Evolutionary conservation across 2,113 vertebrate genomes (phyloP).

Genomic region (Carassius auratus): DNA sequence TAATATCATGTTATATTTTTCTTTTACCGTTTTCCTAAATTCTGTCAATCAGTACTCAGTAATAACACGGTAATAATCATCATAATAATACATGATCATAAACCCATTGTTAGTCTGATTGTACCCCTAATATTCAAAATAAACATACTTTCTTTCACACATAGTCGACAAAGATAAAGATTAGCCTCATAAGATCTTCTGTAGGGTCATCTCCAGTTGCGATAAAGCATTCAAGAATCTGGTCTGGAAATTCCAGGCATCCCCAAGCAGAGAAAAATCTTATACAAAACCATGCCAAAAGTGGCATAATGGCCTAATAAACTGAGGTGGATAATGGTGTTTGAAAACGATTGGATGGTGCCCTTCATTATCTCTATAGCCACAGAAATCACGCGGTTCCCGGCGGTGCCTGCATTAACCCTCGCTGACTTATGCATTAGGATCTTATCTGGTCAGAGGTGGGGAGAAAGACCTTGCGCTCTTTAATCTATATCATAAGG

Average conservation of each 20-base stretch:
- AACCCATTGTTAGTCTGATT: background rate
- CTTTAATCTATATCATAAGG: constrained; percentile 76
- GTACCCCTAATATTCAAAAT: background rate
- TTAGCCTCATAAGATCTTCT: background rate
- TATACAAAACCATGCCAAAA: constrained; percentile 2
- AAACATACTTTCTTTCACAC: background rate
- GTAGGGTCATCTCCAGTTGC: background rate
- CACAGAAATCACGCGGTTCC: constrained; percentile 31
- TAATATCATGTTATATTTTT: background rate
- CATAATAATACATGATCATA: too few relatives aligned
- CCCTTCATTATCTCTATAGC: constrained; percentile 46
- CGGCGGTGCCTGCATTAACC: constrained; percentile 45
- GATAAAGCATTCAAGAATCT: background rate
- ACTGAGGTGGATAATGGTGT: constrained; percentile 14
- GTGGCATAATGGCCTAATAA: constrained; percentile 3
- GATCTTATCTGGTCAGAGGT: constrained; percentile 58
- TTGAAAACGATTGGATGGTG: constrained; percentile 28
- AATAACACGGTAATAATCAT: background rate
- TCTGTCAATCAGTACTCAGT: background rate
- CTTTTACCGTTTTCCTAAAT: background rate
- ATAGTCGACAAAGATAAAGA: background rate
- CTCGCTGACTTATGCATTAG: constrained; percentile 47
- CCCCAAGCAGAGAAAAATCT: background rate
- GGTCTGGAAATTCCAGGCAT: background rate
- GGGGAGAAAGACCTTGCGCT: constrained; percentile 55